Conservation (phyloP, 1,140 invertebrate genomes). For the Cyclina sinensis region DNA sequence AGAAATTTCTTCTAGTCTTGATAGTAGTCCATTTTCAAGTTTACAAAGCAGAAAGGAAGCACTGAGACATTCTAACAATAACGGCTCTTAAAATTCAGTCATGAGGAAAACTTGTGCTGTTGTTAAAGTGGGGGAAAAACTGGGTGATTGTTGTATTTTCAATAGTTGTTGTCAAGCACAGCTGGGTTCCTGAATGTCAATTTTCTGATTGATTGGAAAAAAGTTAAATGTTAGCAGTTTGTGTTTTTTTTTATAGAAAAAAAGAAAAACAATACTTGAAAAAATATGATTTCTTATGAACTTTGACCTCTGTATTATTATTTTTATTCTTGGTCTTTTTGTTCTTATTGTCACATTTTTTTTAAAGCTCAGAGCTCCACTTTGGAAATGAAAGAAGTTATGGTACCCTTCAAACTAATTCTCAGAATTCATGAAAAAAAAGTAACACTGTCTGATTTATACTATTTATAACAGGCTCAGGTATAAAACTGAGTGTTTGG, state of each 20-base stretch:
- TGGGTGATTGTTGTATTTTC: neutral
- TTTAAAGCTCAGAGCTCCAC: too few relatives aligned
- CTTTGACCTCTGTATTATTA: neutral
- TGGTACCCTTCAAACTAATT: too few relatives aligned
- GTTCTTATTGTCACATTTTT: neutral
- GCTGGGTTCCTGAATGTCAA: neutral
- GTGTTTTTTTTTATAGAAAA: neutral
- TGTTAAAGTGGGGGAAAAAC: neutral
- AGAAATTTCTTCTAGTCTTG: too few relatives aligned
- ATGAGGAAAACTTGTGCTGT: neutral
- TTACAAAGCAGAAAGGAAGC: too few relatives aligned
- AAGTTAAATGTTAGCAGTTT: neutral
- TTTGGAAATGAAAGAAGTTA: too few relatives aligned
- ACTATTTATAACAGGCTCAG: too few relatives aligned
- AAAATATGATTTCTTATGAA: neutral
- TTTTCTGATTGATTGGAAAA: neutral
- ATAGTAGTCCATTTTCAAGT: too few relatives aligned
- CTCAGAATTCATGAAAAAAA: too few relatives aligned
- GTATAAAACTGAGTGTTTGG: too few relatives aligned
- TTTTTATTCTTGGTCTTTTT: neutral
- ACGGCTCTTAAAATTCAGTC: neutral
- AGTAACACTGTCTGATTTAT: too few relatives aligned
- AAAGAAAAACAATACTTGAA: neutral
- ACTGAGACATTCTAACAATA: too few relatives aligned
- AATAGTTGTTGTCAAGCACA: neutral